phyloP scores from a whole-genome alignment of 35 echinoderm and acorn worm genomes.

The Chiridota heheva region DNA sequence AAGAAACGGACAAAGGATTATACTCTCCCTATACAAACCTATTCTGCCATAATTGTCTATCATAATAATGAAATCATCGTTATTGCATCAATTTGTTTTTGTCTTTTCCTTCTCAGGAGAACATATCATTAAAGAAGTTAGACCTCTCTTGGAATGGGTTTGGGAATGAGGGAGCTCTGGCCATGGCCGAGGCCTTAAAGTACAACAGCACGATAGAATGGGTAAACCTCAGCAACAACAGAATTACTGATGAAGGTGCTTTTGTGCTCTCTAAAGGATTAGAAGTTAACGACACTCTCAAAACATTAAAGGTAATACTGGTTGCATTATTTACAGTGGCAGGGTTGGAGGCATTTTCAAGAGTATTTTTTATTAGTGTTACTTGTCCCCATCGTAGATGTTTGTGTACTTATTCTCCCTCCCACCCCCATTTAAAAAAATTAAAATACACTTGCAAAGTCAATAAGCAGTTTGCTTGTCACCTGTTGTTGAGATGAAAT shows the following conservation, averaged over 20 bases:
- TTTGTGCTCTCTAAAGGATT: constrained; percentile 87
- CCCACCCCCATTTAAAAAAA: neutral
- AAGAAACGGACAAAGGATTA: too few relatives aligned
- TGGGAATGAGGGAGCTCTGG: constrained; percentile 89
- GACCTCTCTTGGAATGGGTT: constrained; percentile 98
- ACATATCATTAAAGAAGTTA: constrained; percentile 78
- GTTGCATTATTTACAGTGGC: neutral
- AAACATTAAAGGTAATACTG: constrained; percentile 66
- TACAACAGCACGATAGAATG: constrained; percentile 88
- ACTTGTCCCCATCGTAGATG: too few relatives aligned
- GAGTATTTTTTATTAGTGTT: too few relatives aligned
- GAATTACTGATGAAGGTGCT: constrained; percentile 89
- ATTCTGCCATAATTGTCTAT: too few relatives aligned
- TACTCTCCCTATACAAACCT: too few relatives aligned
- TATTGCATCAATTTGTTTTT: neutral
- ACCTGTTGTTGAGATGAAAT: too few relatives aligned
- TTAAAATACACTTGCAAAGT: too few relatives aligned
- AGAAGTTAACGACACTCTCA: constrained; percentile 82
- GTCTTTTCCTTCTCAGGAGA: constrained; percentile 72
- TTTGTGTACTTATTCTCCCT: too few relatives aligned
- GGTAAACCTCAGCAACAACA: constrained; percentile 84
- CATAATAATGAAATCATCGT: too few relatives aligned
- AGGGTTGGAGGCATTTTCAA: neutral
- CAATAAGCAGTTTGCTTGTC: too few relatives aligned
- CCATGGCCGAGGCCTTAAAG: constrained; percentile 94